Conservation (phyloP, 2,888 invertebrate genomes). For the Drepanosiphum platanoidis region DNA sequence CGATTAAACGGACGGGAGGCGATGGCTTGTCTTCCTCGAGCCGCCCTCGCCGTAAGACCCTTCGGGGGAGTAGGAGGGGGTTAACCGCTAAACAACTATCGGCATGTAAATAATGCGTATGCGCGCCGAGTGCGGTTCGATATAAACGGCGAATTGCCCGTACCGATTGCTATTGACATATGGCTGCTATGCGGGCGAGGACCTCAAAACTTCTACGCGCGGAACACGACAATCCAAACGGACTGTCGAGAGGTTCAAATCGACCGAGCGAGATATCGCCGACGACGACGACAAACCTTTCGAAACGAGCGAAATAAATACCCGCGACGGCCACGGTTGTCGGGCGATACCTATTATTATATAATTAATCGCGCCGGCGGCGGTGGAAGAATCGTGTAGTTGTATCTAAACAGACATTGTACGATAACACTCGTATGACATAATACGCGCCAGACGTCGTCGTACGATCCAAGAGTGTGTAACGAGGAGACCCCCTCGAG, state of each 20-base stretch:
- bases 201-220: background rate
- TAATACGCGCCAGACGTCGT: no score
- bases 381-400: no score
- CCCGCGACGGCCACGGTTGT: no score
- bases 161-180: conserved; percentile 23
- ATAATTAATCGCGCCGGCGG: no score
- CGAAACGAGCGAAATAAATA: no score
- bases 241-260: background rate
- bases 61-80: no score
- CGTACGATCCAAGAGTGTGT: no score
- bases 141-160: background rate
- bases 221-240: background rate
- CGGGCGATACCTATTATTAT: no score
- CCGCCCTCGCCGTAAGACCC: conserved; percentile 11
- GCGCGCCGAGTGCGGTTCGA: background rate
- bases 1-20: background rate
- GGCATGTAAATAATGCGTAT: background rate
- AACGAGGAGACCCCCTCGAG: no score
- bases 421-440: no score
- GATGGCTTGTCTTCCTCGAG: background rate
- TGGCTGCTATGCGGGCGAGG: background rate
- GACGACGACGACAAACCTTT: no score
- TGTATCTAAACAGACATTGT: no score
- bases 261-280: background rate
- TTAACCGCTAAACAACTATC: conserved; percentile 17